Evolutionary conservation across 2,888 invertebrate genomes (phyloP), one percentile per base, ranked within the genome.

Genomic region (Tricholauxania praeusta): DNA sequence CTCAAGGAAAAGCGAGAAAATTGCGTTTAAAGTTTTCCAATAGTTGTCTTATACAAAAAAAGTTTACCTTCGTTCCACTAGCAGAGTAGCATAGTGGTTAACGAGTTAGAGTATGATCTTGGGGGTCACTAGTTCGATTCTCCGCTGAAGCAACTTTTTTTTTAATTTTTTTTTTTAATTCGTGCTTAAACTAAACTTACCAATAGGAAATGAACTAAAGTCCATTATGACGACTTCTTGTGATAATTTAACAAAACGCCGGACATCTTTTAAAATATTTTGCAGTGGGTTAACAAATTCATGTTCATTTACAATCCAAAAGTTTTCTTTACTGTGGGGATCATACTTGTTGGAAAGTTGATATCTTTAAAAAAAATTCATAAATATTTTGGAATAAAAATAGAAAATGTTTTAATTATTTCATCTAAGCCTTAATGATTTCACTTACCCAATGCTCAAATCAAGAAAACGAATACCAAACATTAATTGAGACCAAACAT

Each of bases 391-490:
- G 14, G 5, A 53, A 15, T 12, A 15, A 67, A n/a, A 49, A 49
- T 19, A 1, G 17, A 8, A 64, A 8, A 12, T 28, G 7, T 47
- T 14, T 48, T 14, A 4, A 2, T 55, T n/a, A 3, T 14, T 15
- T 2, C 14, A 52, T 52, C 3, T 14, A 28, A 3, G 22, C 12
- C 3, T 53, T 7, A 17, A 17, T 53, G 53, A n/a, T 12, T 67
- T 12, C 12, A 63, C 93, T 86, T 91, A 94, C 75, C 93, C 94
- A 76, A 96, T 90, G 79, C 95, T 91, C 71, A 96, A 90, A 85
- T 96, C 95, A 66, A 96, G 88, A 86, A 94, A 95, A 82, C 96
- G 89, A 80, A 95, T 92, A 69, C 96, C 96, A 83, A 93, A 93
- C 0, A 94, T 92, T n/a, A 96, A 89, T 82, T 96, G 96, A 0